Evolutionary conservation across 2,888 invertebrate genomes (phyloP), one percentile per base, ranked within the genome.

Genomic region (Acronicta aceris): DNA sequence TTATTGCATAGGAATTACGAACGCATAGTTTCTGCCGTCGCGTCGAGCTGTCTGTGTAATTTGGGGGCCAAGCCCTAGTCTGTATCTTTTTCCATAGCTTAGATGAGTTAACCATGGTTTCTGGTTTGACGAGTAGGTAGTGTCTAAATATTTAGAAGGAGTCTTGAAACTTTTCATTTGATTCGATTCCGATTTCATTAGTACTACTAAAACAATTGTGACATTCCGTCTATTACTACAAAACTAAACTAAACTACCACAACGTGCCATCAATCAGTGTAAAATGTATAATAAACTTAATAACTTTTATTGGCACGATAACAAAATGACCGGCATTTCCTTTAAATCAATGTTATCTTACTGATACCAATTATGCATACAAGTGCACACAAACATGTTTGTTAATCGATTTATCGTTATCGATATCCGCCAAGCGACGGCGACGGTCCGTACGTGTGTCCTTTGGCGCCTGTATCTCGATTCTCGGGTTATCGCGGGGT

Each of bases 401-500:
- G 65, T 67, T 51, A 53, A 58, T 64, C 51, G 49, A 55, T 59
- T 55, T 72, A 72, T 56, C 48, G 47, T 45, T 66, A 65, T 65
- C 60, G 63, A 60, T 76, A 76, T 79, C 76, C 74, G 78, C 55
- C 56, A 73, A 56, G 65, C 56, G 62, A 73, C 63, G 27, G 65
- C 56, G 62, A 73, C 63, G 27, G 47, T 30, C 43, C 51, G 25
- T 43, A 51, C 57, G 51, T 21, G 4, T 60, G 77, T 73, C 73
- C 65, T 72, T 36, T 54, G 60, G 51, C 65, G 62, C 45, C 40
- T 61, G 21, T 70, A 61, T 70, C 54, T 55, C 51, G 40, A 49
- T 46, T 49, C 45, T 57, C 21, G 59, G 77, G 74, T 76, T 81
- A 79, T 79, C 76, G 46, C 8, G 25, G 57, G 74, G 78, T 74